phyloP scores from a whole-genome alignment of 1,140 invertebrate species.

The Anastatus disparis region DNA sequence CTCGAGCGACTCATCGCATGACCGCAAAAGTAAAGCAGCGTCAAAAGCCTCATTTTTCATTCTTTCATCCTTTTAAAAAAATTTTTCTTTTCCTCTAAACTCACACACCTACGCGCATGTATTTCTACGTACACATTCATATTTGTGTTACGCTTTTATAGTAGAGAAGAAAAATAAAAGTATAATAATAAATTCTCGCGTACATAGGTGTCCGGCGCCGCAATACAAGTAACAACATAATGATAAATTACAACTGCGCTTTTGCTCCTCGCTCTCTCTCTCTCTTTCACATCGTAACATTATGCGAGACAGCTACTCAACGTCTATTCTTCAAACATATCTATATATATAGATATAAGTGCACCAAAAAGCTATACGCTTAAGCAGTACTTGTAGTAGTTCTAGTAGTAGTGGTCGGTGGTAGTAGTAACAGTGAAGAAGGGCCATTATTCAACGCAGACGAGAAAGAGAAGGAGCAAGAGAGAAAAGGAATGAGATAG shows the following conservation, averaged over 20 bases:
- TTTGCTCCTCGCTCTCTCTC: constrained; percentile 1
- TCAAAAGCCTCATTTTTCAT: constrained; percentile 27
- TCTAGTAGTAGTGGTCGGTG: background rate
- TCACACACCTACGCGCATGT: background rate
- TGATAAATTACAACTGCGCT: constrained; percentile 39
- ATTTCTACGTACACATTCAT: too few species aligned
- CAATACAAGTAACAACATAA: constrained; percentile 1
- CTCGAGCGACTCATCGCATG: background rate
- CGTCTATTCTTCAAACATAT: constrained; percentile 39
- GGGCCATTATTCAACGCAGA: constrained; percentile 24
- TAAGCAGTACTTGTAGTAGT: constrained; percentile 2
- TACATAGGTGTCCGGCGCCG: background rate
- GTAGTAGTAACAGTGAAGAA: background rate
- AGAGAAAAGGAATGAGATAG: constrained; percentile 2
- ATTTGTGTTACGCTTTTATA: too few species aligned
- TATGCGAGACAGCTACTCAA: constrained; percentile 28
- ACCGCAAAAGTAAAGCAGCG: background rate
- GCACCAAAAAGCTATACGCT: too few species aligned
- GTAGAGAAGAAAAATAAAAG: too few species aligned
- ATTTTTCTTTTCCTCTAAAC: too few species aligned
- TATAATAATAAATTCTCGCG: too few species aligned
- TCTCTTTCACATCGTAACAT: background rate
- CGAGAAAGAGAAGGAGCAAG: background rate
- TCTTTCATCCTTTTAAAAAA: background rate
- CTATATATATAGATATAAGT: too few species aligned